A percentile compares a stretch with the other conserved stretches of the same genome.
Conservation (phyloP, 2,113 vertebrate species). For the Notothenia coriiceps region DNA sequence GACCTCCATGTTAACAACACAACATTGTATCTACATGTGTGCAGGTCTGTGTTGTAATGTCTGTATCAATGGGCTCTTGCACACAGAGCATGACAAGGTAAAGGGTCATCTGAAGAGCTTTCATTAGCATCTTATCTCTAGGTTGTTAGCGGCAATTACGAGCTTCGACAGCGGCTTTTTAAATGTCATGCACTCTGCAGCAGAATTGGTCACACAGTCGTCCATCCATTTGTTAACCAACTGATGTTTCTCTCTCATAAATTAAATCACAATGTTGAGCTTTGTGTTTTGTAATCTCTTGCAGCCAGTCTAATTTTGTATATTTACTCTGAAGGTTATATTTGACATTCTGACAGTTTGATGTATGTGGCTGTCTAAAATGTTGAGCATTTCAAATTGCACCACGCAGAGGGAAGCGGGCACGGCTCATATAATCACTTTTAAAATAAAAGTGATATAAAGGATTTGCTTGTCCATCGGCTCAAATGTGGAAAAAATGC, state of each 20-base stretch:
- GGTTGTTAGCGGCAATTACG: constrained; percentile 37
- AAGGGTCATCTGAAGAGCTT: constrained; percentile 9
- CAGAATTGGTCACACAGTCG: constrained; percentile 50
- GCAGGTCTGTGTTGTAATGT: background rate
- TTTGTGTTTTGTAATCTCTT: constrained; percentile 47
- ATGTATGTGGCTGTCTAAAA: constrained; percentile 60
- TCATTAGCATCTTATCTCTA: constrained; percentile 29
- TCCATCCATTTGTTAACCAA: constrained; percentile 31
- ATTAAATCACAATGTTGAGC: constrained; percentile 27
- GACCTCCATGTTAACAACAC: background rate
- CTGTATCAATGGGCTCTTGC: background rate
- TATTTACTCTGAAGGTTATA: constrained; percentile 68
- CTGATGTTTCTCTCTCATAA: constrained; percentile 28
- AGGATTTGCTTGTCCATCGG: constrained; percentile 37
- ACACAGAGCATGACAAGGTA: background rate
- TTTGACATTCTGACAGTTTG: constrained; percentile 71
- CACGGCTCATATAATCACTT: constrained; percentile 53
- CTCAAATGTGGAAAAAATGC: constrained; percentile 26
- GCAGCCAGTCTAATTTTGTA: constrained; percentile 58
- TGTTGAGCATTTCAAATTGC: constrained; percentile 55
- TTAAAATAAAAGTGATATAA: constrained; percentile 52
- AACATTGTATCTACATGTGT: constrained; percentile 11
- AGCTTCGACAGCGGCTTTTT: constrained; percentile 56
- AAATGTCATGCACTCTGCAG: constrained; percentile 32
- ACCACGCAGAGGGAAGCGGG: constrained; percentile 32